Conservation (phyloP, 2,797 vertebrate species). For the Fistularia tabacaria region DNA sequence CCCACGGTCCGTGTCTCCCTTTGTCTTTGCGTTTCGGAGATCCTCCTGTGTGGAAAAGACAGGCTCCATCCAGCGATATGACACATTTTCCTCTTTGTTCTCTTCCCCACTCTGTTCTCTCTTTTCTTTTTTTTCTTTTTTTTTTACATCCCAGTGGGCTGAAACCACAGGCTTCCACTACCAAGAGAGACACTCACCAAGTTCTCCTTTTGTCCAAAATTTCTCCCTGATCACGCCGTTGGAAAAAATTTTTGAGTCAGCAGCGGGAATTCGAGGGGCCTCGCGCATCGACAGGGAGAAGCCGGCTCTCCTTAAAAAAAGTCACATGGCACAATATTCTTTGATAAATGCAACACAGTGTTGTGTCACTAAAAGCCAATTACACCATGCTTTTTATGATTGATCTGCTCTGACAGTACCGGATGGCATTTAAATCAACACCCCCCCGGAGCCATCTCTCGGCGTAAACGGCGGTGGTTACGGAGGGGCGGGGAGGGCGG, state of each 20-base stretch:
- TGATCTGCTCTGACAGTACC: slow-evolving; percentile 75
- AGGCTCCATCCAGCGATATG: slow-evolving; percentile 57
- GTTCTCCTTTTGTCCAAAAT: slow-evolving; percentile 51
- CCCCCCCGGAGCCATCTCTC: slow-evolving; percentile 67
- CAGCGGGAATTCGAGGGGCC: slow-evolving; percentile 52
- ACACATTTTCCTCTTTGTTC: slow-evolving; percentile 70
- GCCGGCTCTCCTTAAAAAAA: slow-evolving; percentile 32
- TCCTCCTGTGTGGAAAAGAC: slow-evolving; percentile 56
- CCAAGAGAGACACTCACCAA: slow-evolving; percentile 40
- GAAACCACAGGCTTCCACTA: slow-evolving; percentile 22
- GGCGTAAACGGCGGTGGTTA: slow-evolving; percentile 66
- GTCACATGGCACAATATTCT: slow-evolving; percentile 69
- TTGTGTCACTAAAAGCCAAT: slow-evolving; percentile 79
- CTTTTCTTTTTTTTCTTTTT: slow-evolving; percentile 34
- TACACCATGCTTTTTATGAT: slow-evolving; percentile 75
- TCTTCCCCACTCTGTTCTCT: slow-evolving; percentile 39
- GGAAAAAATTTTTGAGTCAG: slow-evolving; percentile 65
- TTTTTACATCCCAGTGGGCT: slow-evolving; percentile 49
- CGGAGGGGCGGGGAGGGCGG: slow-evolving; percentile 48
- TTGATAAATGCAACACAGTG: slow-evolving; percentile 72
- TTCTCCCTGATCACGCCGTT: slow-evolving; percentile 47
- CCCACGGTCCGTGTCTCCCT: slow-evolving; percentile 30
- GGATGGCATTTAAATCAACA: slow-evolving; percentile 75
- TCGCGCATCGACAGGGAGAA: slow-evolving; percentile 42
- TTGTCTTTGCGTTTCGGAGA: slow-evolving; percentile 50